Base-by-base conservation (phyloP, 2,888 invertebrate species). In the Drosophila melanosoma region DNA sequence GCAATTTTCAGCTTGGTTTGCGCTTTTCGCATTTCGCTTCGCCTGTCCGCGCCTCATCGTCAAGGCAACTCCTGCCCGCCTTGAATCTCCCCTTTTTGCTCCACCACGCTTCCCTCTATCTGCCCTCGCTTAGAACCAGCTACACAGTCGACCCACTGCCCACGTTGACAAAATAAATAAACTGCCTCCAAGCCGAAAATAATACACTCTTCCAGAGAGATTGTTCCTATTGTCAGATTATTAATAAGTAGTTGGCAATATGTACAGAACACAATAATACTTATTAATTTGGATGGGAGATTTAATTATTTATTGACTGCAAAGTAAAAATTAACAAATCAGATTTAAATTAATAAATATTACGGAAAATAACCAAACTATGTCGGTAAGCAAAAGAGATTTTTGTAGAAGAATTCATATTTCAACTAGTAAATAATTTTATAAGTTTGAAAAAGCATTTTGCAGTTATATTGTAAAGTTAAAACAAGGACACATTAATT, bases 1-100 rank as follows among this genome's bases (percentile, higher is more conserved):
- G 89, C 89, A 88, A 87, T 87, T 88, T 87, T 87, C 87, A 87
- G 84, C 87, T 76, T 86, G 87, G 87, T 69, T 88, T 81, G 85
- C 79, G 77, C 71, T 77, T 85, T 85, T 81, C 79, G 76, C 71
- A 72, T 85, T 85, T 80, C 81, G 81, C 66, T 71, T 57, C 69
- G 68, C 77, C 79, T 80, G 79, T 83, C 77, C 72, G 76, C 76
- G 74, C 74, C 81, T 80, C 76, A 57, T 81, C 81, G 61, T 65
- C 62, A 70, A 42, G 63, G 59, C 69, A 60, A 51, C 77, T 54
- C 71, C 70, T 60, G 38, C 40, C 36, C 33, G 20, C 51, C 52
- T 35, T 32, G 17, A 26, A 38, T 54, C 12, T 10, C n/a, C 54
- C 38, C 26, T 23, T 29, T 29, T 33, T 56, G 12, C n/a, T 40